phyloP scores from a whole-genome alignment of 2,888 invertebrate species.

The Xanthorhoe designata region DNA sequence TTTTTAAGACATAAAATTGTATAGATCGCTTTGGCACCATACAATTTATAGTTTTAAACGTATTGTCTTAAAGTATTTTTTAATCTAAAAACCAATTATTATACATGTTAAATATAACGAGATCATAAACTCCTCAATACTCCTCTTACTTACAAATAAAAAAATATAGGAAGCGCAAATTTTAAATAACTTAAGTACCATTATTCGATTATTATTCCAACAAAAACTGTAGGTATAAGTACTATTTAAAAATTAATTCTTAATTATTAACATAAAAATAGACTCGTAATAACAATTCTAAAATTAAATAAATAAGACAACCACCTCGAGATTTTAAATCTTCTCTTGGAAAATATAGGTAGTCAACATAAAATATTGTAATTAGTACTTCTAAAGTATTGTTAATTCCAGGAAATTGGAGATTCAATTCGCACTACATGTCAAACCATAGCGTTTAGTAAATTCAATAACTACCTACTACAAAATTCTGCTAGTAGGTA shows the following conservation, averaged over 20 bases:
- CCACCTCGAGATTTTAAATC: constrained; percentile 38
- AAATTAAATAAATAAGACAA: constrained; percentile 30
- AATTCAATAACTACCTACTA: neutral
- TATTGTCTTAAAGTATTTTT: constrained; percentile 1
- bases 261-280: no score
- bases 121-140: neutral
- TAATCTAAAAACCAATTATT: neutral
- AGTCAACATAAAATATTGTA: neutral
- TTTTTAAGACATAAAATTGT: constrained; percentile 34
- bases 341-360: constrained; percentile 5
- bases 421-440: constrained; percentile 2
- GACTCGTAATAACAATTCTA: neutral
- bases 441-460: neutral
- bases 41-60: constrained; percentile 48
- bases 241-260: neutral
- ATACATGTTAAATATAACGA: neutral
- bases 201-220: neutral
- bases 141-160: neutral
- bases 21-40: constrained; percentile 56
- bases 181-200: neutral
- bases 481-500: neutral
- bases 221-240: neutral
- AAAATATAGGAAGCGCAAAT: neutral
- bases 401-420: constrained; percentile 24
- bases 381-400: neutral